These are phyloP conservation scores for Aradophagus sp. DNA, from an alignment of 1,140 invertebrate genomes.

Conservation along the genomic window DNA sequence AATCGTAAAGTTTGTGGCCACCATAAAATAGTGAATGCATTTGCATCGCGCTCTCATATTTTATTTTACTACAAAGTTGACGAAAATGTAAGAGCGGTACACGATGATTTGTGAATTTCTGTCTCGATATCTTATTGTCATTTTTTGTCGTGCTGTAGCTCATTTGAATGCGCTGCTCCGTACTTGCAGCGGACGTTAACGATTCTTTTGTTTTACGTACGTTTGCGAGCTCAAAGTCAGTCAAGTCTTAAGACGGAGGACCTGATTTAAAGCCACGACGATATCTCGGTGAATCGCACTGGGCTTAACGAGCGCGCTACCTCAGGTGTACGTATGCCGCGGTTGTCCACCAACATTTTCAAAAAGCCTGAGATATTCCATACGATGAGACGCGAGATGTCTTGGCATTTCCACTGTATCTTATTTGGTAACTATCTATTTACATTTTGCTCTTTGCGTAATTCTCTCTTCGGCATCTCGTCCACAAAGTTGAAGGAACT, in stretches of 20 bases:
- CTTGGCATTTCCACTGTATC: conserved; percentile 43
- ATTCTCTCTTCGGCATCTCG: conserved; percentile 23
- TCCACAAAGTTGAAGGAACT: conserved; percentile 9
- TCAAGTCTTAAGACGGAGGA: conserved; percentile 66
- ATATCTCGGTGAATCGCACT: conserved; percentile 71
- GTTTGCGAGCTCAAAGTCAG: conserved; percentile 69
- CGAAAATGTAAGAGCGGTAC: background rate
- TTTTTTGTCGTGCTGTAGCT: conserved; percentile 67
- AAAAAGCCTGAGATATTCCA: conserved; percentile 45
- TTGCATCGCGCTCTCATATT: too few species aligned
- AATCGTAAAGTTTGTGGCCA: too few species aligned
- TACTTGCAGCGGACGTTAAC: conserved; percentile 67
- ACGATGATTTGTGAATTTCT: conserved; percentile 40
- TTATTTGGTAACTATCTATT: conserved; percentile 52
- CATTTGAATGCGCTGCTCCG: conserved; percentile 70
- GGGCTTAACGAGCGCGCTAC: conserved; percentile 69
- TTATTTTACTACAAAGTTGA: background rate
- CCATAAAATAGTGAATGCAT: too few species aligned
- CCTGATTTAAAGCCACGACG: conserved; percentile 71
- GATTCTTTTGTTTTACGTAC: conserved; percentile 73
- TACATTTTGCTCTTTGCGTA: conserved; percentile 44
- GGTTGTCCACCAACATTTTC: conserved; percentile 50
- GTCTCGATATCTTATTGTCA: conserved; percentile 61
- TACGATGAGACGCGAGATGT: conserved; percentile 37
- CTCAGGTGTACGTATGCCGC: conserved; percentile 53